A percentile compares a stretch with the other conserved stretches of the same genome.
These are phyloP conservation scores for Gila orcuttii DNA, from an alignment of 2,113 vertebrate genomes.

Conservation along the genomic window DNA sequence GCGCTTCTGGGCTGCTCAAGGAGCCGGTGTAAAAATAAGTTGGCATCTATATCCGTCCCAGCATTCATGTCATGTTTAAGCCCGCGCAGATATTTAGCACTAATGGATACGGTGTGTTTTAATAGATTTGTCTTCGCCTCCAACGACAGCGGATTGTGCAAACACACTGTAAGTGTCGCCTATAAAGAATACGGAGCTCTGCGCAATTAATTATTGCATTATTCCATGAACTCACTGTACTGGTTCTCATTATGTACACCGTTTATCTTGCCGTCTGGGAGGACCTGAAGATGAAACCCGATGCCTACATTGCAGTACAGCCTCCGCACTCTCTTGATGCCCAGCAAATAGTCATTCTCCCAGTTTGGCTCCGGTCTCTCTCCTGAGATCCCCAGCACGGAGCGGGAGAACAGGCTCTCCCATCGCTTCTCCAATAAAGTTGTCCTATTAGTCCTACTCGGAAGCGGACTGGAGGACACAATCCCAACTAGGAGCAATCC, in stretches of 20 bases:
- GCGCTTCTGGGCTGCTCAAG: conserved; percentile 65
- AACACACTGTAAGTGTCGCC: conserved; percentile 56
- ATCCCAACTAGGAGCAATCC: conserved; percentile 81
- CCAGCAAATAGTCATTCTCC: conserved; percentile 95
- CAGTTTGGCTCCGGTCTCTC: conserved; percentile 86
- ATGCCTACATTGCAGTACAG: conserved; percentile 99
- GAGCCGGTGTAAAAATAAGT: conserved; percentile 79
- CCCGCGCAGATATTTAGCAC: conserved; percentile 63
- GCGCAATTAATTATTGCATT: conserved; percentile 65
- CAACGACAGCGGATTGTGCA: conserved; percentile 53
- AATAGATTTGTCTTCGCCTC: conserved; percentile 70
- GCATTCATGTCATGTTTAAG: conserved; percentile 75
- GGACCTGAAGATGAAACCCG: conserved; percentile 97
- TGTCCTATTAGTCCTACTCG: conserved; percentile 84
- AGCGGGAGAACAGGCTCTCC: conserved; percentile 87
- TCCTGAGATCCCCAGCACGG: conserved; percentile 85
- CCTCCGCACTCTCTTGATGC: conserved; percentile 92
- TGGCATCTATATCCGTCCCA: conserved; percentile 73
- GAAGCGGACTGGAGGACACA: conserved; percentile 78
- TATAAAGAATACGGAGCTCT: conserved; percentile 63
- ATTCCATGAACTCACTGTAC: conserved; percentile 93
- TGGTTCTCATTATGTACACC: conserved; percentile 92
- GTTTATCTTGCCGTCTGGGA: conserved; percentile 90
- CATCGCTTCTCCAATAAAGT: conserved; percentile 85
- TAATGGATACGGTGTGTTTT: conserved; percentile 69